Conservation (phyloP, 2,888 invertebrate species). For the Ophraella communa region DNA sequence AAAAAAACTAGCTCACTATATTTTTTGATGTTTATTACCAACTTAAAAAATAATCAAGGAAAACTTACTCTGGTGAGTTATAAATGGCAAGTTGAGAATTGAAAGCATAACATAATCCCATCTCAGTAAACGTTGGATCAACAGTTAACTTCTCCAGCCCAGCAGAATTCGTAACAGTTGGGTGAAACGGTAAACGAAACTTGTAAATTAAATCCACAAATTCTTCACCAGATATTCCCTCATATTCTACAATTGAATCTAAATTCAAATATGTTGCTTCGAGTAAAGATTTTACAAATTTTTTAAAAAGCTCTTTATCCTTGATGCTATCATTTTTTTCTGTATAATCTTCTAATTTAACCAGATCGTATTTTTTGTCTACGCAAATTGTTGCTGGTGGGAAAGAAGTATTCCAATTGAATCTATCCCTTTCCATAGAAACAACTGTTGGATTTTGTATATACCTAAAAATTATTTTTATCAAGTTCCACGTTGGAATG, state of each 20-base stretch:
- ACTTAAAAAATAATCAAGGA: too few relatives aligned
- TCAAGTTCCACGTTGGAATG: too few relatives aligned
- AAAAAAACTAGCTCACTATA: too few relatives aligned
- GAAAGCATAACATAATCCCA: conserved; percentile 73
- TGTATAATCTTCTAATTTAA: conserved; percentile 64
- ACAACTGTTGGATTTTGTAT: conserved; percentile 75
- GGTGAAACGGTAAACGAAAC: conserved; percentile 57
- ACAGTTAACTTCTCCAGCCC: conserved; percentile 51
- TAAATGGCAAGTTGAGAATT: conserved; percentile 71
- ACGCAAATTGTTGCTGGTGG: conserved; percentile 74
- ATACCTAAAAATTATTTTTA: conserved; percentile 59
- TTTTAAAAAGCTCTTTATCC: conserved; percentile 64
- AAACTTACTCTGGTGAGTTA: conserved; percentile 64
- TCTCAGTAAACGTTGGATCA: conserved; percentile 70
- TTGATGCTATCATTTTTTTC: conserved; percentile 40
- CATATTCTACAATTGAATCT: conserved; percentile 63
- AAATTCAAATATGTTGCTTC: conserved; percentile 69
- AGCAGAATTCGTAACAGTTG: conserved; percentile 57
- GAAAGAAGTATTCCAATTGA: conserved; percentile 75
- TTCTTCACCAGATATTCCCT: conserved; percentile 63
- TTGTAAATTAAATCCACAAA: conserved; percentile 66
- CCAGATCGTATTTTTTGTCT: conserved; percentile 63
- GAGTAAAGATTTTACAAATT: conserved; percentile 65
- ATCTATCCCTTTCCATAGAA: conserved; percentile 75
- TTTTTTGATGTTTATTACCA: too few relatives aligned